Conservation (phyloP, 2,888 invertebrate species). For the Drepana falcataria region DNA sequence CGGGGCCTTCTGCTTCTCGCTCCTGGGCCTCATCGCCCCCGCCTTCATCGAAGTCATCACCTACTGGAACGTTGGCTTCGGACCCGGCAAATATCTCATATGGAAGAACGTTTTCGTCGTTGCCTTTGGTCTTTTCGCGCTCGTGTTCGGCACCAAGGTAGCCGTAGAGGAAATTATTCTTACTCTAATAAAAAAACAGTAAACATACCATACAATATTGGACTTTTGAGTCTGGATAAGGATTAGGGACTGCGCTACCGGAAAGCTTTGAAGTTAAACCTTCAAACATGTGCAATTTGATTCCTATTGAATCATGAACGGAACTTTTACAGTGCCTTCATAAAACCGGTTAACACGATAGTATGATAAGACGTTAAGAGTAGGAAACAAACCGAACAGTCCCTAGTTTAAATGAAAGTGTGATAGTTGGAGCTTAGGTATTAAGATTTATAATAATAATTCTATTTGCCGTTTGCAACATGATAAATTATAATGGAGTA, state of each 20-base stretch:
- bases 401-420: constrained; percentile 23
- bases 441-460: constrained; percentile 14
- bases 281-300: no score
- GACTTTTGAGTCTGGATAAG: constrained; percentile 15
- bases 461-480: background rate
- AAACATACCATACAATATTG: constrained; percentile 36
- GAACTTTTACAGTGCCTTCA: no score
- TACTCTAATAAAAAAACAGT: background rate
- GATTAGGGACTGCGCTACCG: background rate
- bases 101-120: constrained; percentile 88
- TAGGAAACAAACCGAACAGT: constrained; percentile 1
- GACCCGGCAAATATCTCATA: constrained; percentile 83
- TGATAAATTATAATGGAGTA: no score
- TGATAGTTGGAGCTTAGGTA: constrained; percentile 20
- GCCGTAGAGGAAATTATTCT: constrained; percentile 28
- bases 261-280: no score
- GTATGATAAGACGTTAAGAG: no score
- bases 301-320: no score
- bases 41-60: constrained; percentile 91
- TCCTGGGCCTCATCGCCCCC: constrained; percentile 93
- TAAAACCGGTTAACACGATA: no score
- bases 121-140: constrained; percentile 87
- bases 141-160: constrained; percentile 84
- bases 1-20: constrained; percentile 95
- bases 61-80: constrained; percentile 91